Evolutionary conservation across 2,888 invertebrate genomes (phyloP).

Genomic region (Philaethria dido): DNA sequence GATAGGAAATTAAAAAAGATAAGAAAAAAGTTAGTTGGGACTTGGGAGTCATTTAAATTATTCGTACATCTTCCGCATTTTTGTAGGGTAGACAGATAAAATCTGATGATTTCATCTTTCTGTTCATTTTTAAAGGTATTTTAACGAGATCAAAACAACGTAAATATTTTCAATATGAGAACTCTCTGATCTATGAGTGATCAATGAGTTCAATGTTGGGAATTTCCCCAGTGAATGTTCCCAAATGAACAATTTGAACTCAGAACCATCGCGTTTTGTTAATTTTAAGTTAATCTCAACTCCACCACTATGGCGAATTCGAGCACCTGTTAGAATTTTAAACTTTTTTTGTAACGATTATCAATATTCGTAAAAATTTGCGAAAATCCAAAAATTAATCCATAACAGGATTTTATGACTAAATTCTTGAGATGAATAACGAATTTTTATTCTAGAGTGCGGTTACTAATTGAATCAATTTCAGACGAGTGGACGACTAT

Average conservation of each 20-base stretch:
- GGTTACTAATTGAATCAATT: constrained; percentile 43
- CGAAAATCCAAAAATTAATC: neutral
- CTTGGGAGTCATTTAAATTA: too few relatives aligned
- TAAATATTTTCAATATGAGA: too few relatives aligned
- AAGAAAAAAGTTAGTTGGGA: too few relatives aligned
- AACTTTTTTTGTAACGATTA: neutral
- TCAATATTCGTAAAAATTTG: neutral
- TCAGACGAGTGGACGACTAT: constrained; percentile 53
- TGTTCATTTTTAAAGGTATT: too few relatives aligned
- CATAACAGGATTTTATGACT: neutral
- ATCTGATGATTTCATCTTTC: too few relatives aligned
- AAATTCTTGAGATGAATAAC: constrained; percentile 23
- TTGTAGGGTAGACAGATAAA: too few relatives aligned
- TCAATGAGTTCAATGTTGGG: too few relatives aligned
- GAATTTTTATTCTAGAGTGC: constrained; percentile 28
- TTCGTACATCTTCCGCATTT: too few relatives aligned
- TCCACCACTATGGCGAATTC: too few relatives aligned
- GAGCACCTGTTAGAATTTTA: neutral
- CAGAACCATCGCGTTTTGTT: neutral
- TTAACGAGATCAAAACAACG: too few relatives aligned
- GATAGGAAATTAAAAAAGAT: neutral
- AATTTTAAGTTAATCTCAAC: neutral
- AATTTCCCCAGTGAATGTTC: neutral
- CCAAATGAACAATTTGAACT: neutral
- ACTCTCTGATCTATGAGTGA: too few relatives aligned